These are phyloP conservation scores for Chionis minor DNA, from an alignment of 2,113 vertebrate genomes.

Conservation along the genomic window DNA sequence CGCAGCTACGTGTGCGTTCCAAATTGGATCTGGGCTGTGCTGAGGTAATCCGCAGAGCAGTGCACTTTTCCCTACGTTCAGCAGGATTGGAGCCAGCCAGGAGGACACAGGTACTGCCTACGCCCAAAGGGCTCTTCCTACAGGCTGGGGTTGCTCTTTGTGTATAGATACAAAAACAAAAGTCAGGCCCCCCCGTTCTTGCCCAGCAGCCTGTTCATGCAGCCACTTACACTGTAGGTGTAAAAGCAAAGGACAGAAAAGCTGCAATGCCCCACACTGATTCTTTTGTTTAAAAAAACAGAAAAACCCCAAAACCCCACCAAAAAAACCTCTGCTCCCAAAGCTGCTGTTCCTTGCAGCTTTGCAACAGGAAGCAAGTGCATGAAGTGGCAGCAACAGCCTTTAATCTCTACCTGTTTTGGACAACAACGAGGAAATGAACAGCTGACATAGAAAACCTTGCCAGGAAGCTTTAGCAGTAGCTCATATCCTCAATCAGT, in stretches of 20 bases:
- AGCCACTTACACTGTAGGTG: neutral
- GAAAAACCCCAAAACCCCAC: neutral
- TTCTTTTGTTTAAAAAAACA: no score
- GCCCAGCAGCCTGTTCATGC: neutral
- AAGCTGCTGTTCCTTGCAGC: neutral
- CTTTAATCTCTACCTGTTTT: neutral
- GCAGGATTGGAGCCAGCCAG: neutral
- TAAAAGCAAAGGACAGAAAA: neutral
- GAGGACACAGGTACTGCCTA: neutral
- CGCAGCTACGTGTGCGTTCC: neutral
- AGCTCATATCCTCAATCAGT: neutral
- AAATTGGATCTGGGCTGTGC: neutral
- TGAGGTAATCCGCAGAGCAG: neutral
- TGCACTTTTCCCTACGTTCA: neutral
- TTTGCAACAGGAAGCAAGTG: neutral
- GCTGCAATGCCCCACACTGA: neutral
- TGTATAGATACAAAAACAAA: neutral
- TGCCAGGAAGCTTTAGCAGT: neutral
- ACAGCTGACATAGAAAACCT: neutral
- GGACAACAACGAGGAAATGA: neutral
- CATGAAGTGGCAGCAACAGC: neutral
- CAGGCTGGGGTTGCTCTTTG: neutral
- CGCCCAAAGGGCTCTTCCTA: neutral
- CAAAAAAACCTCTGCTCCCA: neutral
- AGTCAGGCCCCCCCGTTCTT: rapidly evolving